Evolutionary conservation across 2,113 vertebrate species (phyloP).

Genomic region (Penelope pileata): DNA sequence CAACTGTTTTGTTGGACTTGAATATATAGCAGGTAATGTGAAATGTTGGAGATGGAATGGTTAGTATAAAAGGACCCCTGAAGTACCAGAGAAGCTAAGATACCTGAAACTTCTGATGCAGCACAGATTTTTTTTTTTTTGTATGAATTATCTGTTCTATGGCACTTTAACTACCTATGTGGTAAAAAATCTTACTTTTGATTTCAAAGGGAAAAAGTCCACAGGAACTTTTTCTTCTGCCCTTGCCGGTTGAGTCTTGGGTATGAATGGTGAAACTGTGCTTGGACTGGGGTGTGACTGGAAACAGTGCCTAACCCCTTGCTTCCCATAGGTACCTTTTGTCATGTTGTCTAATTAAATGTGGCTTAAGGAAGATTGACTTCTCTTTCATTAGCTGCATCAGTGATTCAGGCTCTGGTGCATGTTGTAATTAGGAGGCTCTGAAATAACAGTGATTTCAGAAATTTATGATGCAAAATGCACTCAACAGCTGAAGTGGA

Average conservation of each 20-base stretch:
- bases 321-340: background rate
- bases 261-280: background rate
- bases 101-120: background rate
- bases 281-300: background rate
- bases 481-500: background rate
- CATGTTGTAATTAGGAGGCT: background rate
- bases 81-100: background rate
- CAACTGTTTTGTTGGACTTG: background rate
- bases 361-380: background rate
- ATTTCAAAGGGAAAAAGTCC: background rate
- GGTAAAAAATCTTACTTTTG: background rate
- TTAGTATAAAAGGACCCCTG: background rate
- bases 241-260: background rate
- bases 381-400: background rate
- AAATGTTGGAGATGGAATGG: background rate
- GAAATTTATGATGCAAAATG: background rate
- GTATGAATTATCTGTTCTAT: background rate
- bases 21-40: background rate
- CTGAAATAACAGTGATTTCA: background rate
- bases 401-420: background rate
- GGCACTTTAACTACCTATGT: background rate
- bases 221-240: background rate
- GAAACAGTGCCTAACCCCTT: background rate
- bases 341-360: background rate
- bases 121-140: background rate